These are phyloP conservation scores for Ennomos erosarius DNA, from an alignment of 2,888 invertebrate genomes.

Conservation along the genomic window DNA sequence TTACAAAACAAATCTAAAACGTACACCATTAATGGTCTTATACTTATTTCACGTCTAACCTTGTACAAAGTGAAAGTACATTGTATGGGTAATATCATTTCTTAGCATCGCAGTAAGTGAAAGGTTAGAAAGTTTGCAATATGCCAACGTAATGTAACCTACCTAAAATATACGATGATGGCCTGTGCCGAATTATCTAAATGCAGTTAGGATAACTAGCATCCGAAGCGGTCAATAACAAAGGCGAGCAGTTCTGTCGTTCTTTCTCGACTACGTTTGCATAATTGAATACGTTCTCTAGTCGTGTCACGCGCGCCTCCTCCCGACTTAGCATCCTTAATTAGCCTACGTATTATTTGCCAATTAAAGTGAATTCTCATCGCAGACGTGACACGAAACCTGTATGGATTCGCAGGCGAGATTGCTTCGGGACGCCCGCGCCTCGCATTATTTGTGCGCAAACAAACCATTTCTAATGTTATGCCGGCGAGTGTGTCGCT, in stretches of 20 bases:
- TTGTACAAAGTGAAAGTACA: conserved; percentile 50
- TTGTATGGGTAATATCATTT: conserved; percentile 48
- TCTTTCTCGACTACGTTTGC: conserved; percentile 79
- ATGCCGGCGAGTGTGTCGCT: conserved; percentile 37
- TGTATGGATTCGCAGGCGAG: conserved; percentile 68
- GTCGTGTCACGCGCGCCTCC: conserved; percentile 81
- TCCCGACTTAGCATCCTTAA: conserved; percentile 84
- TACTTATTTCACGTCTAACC: conserved; percentile 28
- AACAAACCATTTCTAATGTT: conserved; percentile 56
- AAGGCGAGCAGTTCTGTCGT: conserved; percentile 56
- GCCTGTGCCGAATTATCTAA: conserved; percentile 7
- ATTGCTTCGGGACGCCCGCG: conserved; percentile 56
- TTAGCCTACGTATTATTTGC: conserved; percentile 86
- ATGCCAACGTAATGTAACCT: conserved; percentile 29
- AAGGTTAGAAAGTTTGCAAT: conserved; percentile 60
- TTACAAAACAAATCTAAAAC: conserved; percentile 40
- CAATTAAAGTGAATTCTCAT: conserved; percentile 86
- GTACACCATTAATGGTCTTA: conserved; percentile 20
- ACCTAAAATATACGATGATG: conserved; percentile 22
- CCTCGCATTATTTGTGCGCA: conserved; percentile 59
- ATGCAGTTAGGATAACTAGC: conserved; percentile 23
- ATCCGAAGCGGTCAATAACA: conserved; percentile 56
- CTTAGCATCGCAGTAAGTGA: conserved; percentile 53
- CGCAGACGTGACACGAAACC: conserved; percentile 81
- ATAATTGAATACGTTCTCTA: conserved; percentile 82